Conservation (phyloP, 2,888 invertebrate species). For the Lydus trimaculatus region DNA sequence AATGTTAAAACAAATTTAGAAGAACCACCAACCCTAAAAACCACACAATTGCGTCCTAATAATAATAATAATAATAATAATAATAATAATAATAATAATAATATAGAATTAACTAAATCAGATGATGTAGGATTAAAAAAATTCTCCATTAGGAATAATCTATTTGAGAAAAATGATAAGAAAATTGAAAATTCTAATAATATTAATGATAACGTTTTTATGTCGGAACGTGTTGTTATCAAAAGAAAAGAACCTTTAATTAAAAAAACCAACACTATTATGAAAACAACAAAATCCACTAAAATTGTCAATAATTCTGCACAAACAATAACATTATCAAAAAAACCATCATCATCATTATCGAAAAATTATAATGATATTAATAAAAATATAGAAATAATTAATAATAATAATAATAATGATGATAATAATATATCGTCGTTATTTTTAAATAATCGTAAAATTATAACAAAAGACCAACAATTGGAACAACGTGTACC, state of each 20-base stretch:
- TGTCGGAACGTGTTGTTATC: constrained; percentile 19
- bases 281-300: neutral
- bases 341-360: neutral
- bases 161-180: neutral
- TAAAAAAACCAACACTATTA: neutral
- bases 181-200: constrained; percentile 6
- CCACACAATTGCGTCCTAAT: neutral
- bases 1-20: neutral
- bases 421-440: neutral
- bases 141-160: neutral
- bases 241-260: neutral
- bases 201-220: constrained; percentile 12
- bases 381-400: neutral
- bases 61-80: too few relatives aligned
- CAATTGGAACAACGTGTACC: constrained; percentile 53
- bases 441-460: constrained; percentile 46
- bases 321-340: neutral
- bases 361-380: neutral
- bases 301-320: neutral
- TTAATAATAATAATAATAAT: neutral
- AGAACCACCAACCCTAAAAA: neutral
- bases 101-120: neutral
- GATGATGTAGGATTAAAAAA: neutral
- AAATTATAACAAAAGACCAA: constrained; percentile 47
- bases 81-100: too few relatives aligned